phyloP scores from a whole-genome alignment of 2,888 invertebrate genomes.

The Pseudococcus viburni region DNA sequence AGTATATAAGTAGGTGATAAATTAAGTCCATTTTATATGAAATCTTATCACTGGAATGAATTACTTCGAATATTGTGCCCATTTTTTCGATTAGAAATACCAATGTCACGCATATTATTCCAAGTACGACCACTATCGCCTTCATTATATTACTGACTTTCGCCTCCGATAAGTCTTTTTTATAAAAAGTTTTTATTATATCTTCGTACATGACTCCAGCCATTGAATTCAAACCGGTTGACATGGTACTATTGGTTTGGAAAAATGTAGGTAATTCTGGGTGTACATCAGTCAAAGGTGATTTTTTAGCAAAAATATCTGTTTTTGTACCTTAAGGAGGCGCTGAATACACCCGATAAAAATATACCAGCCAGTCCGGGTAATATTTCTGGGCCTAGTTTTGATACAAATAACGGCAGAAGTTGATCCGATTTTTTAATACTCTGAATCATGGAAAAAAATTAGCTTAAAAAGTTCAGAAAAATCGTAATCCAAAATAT shows the following conservation, averaged over 20 bases:
- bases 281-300: background rate
- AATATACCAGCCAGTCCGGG: constrained; percentile 88
- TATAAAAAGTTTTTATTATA: constrained; percentile 80
- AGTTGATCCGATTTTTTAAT: constrained; percentile 82
- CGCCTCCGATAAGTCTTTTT: constrained; percentile 77
- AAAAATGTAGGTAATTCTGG: background rate
- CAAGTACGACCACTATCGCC: constrained; percentile 78
- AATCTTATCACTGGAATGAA: background rate
- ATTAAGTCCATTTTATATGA: background rate
- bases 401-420: constrained; percentile 87
- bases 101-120: constrained; percentile 77
- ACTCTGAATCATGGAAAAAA: constrained; percentile 70
- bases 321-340: constrained; percentile 80
- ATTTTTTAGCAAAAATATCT: background rate
- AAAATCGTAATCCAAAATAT: background rate
- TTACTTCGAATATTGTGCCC: constrained; percentile 77
- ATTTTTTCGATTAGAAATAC: constrained; percentile 82
- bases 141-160: constrained; percentile 81
- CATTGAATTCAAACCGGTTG: constrained; percentile 86
- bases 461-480: background rate
- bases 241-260: constrained; percentile 77
- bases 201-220: constrained; percentile 86
- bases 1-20: background rate
- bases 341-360: constrained; percentile 89
- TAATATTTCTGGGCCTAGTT: constrained; percentile 79